phyloP scores from a whole-genome alignment of 2,113 vertebrate species.

The Gasterosteus aculeatus region DNA sequence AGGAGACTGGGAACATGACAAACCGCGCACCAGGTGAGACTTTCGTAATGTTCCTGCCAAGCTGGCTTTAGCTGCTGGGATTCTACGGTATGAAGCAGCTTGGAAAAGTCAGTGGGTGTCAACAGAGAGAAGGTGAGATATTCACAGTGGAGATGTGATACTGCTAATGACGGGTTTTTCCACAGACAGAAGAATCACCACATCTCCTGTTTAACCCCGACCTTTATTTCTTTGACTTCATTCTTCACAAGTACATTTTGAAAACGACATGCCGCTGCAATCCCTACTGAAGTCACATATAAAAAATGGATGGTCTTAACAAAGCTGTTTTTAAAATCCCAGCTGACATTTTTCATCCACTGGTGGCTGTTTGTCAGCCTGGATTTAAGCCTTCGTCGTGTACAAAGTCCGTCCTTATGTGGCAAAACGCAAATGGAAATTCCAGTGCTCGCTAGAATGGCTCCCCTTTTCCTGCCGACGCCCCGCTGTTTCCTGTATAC shows the following conservation, averaged over 20 bases:
- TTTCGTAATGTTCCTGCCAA: constrained; percentile 27
- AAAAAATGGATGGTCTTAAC: constrained; percentile 32
- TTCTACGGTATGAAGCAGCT: constrained; percentile 31
- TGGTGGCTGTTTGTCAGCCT: constrained; percentile 36
- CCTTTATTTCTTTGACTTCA: constrained; percentile 10
- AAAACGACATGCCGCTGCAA: constrained; percentile 12
- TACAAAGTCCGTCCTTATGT: constrained; percentile 52
- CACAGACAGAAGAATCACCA: not conserved
- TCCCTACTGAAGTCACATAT: not conserved
- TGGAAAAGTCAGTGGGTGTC: constrained; percentile 30
- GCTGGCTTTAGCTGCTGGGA: constrained; percentile 15
- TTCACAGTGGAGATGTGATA: constrained; percentile 64
- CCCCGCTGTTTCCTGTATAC: constrained; percentile 78
- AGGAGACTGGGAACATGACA: not conserved
- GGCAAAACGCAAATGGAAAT: constrained; percentile 75
- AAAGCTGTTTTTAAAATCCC: constrained; percentile 34
- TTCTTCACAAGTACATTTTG: not conserved
- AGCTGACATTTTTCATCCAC: constrained; percentile 53
- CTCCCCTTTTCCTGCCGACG: constrained; percentile 80
- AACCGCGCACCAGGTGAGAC: constrained; percentile 5
- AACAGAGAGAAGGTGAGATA: constrained; percentile 65
- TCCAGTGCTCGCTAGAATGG: constrained; percentile 71
- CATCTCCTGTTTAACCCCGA: not conserved
- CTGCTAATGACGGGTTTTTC: not conserved
- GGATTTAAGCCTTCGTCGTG: constrained; percentile 31